Percentiles rank a stretch among this genome's conserved stretches.
These are phyloP conservation scores for Pachycephus smyrnensis DNA, from an alignment of 2,888 invertebrate genomes.

Conservation along the genomic window DNA sequence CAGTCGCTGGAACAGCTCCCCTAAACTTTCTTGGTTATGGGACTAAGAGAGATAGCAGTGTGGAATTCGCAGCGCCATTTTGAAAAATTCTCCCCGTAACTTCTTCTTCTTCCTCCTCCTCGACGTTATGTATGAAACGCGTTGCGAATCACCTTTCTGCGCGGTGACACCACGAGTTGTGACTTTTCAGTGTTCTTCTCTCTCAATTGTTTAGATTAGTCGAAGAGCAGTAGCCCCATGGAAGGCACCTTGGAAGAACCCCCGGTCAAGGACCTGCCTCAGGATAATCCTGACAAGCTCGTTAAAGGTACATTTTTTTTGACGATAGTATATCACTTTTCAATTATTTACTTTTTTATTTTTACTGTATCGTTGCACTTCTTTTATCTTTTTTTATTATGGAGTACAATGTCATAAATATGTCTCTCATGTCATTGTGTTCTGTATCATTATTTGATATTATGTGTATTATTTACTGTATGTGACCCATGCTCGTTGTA, in stretches of 20 bases:
- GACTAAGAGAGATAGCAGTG: conserved; percentile 42
- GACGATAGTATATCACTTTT: not conserved
- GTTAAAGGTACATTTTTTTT: conserved; percentile 50
- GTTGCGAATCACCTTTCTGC: conserved; percentile 30
- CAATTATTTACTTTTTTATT: not conserved
- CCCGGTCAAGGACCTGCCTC: conserved; percentile 61
- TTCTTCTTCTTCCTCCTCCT: conserved; percentile 5
- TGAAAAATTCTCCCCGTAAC: conserved; percentile 56
- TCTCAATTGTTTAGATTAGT: conserved; percentile 21
- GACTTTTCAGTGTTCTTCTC: conserved; percentile 12
- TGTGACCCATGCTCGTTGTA: no score
- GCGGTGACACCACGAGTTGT: no score
- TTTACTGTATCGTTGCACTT: conserved; percentile 2
- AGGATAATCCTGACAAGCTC: conserved; percentile 49
- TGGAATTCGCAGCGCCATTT: conserved; percentile 64
- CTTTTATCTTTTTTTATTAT: not conserved
- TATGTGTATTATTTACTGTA: no score
- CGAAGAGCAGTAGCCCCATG: conserved; percentile 58
- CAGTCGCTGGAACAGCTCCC: not conserved
- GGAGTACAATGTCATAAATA: not conserved
- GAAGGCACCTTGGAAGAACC: conserved; percentile 63
- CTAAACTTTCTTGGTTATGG: conserved; percentile 9
- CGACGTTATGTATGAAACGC: conserved; percentile 16
- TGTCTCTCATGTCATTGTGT: no score
- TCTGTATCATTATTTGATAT: no score